A percentile compares a stretch with the other conserved stretches of the same genome.
Conservation (phyloP, 1,140 invertebrate species). For the Chymomyza costata region DNA sequence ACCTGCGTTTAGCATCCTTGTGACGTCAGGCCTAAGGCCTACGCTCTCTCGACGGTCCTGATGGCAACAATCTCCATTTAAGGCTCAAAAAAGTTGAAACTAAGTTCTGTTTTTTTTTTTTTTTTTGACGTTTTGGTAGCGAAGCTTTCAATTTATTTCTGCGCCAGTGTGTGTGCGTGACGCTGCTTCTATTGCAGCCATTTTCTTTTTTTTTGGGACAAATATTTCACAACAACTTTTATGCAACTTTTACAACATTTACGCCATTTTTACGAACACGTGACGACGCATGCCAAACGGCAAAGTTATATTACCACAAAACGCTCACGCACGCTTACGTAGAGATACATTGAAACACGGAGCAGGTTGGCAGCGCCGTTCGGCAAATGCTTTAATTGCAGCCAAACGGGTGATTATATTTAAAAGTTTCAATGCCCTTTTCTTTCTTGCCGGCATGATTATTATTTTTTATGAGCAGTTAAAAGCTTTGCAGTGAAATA, state of each 20-base stretch:
- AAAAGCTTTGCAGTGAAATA: slow-evolving; percentile 12
- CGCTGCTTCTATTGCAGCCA: slow-evolving; percentile 9
- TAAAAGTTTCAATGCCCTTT: slow-evolving; percentile 36
- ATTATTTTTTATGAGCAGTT: slow-evolving; percentile 22
- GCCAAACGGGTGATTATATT: slow-evolving; percentile 56
- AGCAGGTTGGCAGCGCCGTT: too few relatives aligned
- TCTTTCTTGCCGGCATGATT: slow-evolving; percentile 16
- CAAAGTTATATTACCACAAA: slow-evolving; percentile 26
- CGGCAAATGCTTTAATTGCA: slow-evolving; percentile 55
- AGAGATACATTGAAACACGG: slow-evolving; percentile 42
- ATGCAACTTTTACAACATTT: slow-evolving; percentile 69
- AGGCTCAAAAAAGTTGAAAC: slow-evolving; percentile 33
- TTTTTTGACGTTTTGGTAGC: slow-evolving; percentile 25
- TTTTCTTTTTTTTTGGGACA: slow-evolving; percentile 24
- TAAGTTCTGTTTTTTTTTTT: slow-evolving; percentile 63
- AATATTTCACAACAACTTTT: slow-evolving; percentile 68
- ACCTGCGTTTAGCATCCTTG: too few relatives aligned
- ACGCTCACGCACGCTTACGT: slow-evolving; percentile 1
- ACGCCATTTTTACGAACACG: slow-evolving; percentile 61
- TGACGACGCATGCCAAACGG: slow-evolving; percentile 62
- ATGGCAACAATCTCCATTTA: too few relatives aligned
- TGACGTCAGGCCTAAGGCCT: too few relatives aligned
- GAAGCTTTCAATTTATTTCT: slow-evolving; percentile 1
- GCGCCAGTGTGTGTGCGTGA: not conserved
- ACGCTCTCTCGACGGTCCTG: too few relatives aligned